Base-by-base conservation (phyloP, 2,888 invertebrate genomes). In the Latrodectus hesperus region DNA sequence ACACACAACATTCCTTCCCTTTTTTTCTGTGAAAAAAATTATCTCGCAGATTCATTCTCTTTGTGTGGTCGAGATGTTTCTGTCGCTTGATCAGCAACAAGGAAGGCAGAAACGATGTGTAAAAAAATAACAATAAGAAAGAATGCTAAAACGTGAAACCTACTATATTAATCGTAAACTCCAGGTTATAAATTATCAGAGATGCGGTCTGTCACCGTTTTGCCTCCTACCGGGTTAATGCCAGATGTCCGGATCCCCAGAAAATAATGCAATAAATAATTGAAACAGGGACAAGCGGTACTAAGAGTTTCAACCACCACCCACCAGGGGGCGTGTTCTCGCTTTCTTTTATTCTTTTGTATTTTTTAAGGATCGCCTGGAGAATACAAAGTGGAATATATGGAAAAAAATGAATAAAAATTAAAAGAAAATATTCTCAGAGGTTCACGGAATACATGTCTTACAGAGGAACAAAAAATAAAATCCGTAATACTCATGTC, bases 231-330 rank as follows among this genome's bases (percentile, higher is more conserved):
- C 55, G 84, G 49, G 74, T 73, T 78, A 70, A 80, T 86, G 80
- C 85, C 75, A 75, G 64, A 75, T 80, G 80, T 80, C 80, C 79
- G 74, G 79, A 65, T 77, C 70, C 52, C 49, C 80, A 76, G 65
- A 67, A 78, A 86, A 86, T 86, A 80, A 80, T 80, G 80, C 85
- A 52, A 80, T 86, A 86, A 86, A 86, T 86, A 86, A 86, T 76
- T 86, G 70, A 67, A 60, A 68, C 82, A 72, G 80, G 60, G 72
- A 55, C 78, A 67, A 52, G 17, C 73, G 22, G 49, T 17, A 38
- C 53, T 65, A 11, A 55, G 17, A 68, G 80, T 22, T 80, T 80
- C 38, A 22, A n/a, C 49, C 22, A 55, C 80, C 72, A 60, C 80
- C 51, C 80, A 65, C 80, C 72, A 80, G 80, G 80, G 80, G 51